phyloP scores from a whole-genome alignment of 37 sponge, comb jelly and placozoan species.

The Bolinopsis microptera region DNA sequence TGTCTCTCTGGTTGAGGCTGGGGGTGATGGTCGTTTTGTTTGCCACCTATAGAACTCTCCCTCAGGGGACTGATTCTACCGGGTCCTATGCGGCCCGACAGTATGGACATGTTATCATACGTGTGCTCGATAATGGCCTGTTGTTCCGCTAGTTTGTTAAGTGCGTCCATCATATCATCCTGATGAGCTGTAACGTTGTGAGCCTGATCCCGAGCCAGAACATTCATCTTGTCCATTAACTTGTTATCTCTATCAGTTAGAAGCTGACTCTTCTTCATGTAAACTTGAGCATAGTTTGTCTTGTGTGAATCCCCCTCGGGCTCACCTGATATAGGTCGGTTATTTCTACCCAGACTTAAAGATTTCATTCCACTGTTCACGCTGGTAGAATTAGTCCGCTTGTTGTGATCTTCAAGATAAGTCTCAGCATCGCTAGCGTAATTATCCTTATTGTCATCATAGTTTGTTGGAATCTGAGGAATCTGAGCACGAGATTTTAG shows the following conservation, averaged over 20 bases:
- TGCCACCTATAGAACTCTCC: background rate
- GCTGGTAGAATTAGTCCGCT: background rate
- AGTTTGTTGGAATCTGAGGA: background rate
- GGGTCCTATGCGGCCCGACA: background rate
- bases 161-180: background rate
- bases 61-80: background rate
- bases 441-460: background rate
- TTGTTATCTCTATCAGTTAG: background rate
- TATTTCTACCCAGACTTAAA: background rate
- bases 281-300: slow-evolving; percentile 59
- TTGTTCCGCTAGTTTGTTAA: slow-evolving; percentile 58
- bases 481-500: background rate
- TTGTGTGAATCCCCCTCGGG: background rate
- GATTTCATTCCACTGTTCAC: background rate
- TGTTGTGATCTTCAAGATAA: background rate
- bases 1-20: background rate
- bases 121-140: slow-evolving; percentile 62
- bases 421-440: slow-evolving; percentile 46
- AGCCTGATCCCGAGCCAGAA: background rate
- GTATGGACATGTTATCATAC: slow-evolving; percentile 57
- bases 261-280: slow-evolving; percentile 14
- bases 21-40: background rate
- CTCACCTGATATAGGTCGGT: background rate
- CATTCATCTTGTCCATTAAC: background rate
- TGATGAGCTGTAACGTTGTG: background rate